Evolutionary conservation across 1,140 invertebrate species (phyloP), one percentile per base, ranked within the genome.

Genomic region (Drosophila aff.): DNA sequence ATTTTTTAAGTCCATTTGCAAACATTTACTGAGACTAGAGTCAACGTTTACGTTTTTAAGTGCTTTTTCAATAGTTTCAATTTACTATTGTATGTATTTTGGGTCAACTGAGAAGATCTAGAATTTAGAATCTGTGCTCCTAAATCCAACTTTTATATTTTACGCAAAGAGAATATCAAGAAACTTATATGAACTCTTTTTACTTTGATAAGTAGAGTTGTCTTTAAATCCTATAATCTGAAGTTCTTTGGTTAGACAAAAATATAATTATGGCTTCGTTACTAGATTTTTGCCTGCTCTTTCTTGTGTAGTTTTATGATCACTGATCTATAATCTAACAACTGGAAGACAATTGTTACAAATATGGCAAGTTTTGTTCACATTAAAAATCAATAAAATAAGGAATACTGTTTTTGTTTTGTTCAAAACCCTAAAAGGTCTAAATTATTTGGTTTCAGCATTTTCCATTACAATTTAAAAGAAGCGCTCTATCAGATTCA

Each of bases 381-480:
- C n/a, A 50, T 4, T 5, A 28, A 49, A n/a, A 28, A 49, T n/a
- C 16, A 28, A 50, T 50, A n/a, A 28, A 28, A n/a, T 55, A 23
- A 7, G 7, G 13, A 55, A 55, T 38, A 55, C 52, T 36, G 31
- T 15, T 10, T 38, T 23, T 38, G 8, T 21, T 38, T 23, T 38
- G 31, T 23, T 55, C 2, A 23, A 55, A 21, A 16, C n/a, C 18
- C 8, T 23, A 16, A 21, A 38, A 2, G 13, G 31, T 16, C 4
- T 23, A 23, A 36, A 23, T 55, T 38, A 23, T 55, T 55, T 55
- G 52, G 52, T 55, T 21, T 38, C 8, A 55, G 33, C 33, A 23
- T 38, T 55, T 23, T 23, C 4, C 6, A 10, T 21, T 21, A 21
- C 1, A 18, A 9, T 23, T 55, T 10, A 10, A 21, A 10, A 23